Conservation (phyloP, 2,113 vertebrate genomes). For the Engraulis encrasicolus region DNA sequence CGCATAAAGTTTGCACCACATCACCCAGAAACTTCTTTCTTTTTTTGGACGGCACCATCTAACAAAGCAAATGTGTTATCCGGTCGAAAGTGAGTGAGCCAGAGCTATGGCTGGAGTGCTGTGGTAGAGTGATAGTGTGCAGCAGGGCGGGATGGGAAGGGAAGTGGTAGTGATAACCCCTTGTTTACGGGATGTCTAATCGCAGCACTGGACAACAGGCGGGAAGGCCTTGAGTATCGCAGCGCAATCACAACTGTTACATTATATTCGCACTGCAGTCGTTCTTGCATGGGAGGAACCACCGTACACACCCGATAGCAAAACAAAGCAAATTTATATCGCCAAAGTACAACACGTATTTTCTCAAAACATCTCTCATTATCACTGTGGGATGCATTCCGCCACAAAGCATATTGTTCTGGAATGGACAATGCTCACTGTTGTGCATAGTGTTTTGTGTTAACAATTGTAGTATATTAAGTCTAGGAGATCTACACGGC, state of each 20-base stretch:
- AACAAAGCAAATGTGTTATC: neutral
- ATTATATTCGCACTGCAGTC: constrained; percentile 37
- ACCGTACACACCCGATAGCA: constrained; percentile 28
- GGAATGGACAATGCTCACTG: constrained; percentile 3
- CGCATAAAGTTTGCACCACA: too few species aligned
- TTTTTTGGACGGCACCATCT: too few species aligned
- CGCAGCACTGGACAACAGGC: constrained; percentile 22
- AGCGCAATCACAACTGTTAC: constrained; percentile 49
- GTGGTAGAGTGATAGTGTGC: neutral
- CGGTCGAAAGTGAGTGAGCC: neutral
- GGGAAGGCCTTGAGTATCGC: neutral
- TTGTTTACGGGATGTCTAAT: constrained; percentile 51
- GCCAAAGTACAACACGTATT: constrained; percentile 18
- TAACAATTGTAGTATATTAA: neutral
- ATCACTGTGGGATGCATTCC: neutral
- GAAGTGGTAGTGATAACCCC: constrained; percentile 44
- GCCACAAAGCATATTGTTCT: constrained; percentile 30
- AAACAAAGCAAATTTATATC: constrained; percentile 51
- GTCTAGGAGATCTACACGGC: too few species aligned
- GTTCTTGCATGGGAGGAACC: constrained; percentile 36
- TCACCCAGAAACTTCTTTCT: too few species aligned
- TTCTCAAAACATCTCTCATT: neutral
- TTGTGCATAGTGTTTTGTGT: neutral
- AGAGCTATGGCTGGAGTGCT: neutral
- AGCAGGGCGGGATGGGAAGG: constrained; percentile 31